A percentile compares a stretch with the other conserved stretches of the same genome.
phyloP scores from a whole-genome alignment of 2,797 vertebrate genomes.

The Gymnodraco acuticeps region DNA sequence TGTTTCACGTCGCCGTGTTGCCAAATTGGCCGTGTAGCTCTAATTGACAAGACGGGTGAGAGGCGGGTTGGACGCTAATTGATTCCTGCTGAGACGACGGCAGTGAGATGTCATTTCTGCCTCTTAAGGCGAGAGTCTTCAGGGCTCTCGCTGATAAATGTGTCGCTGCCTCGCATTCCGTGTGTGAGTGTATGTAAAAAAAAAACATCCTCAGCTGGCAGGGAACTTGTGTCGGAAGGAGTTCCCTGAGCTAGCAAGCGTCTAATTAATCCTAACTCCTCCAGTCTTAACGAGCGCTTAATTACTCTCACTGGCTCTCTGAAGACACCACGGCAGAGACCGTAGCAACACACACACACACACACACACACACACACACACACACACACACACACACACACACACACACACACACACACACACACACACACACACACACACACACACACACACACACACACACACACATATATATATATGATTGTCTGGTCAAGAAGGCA shows the following conservation, averaged over 20 bases:
- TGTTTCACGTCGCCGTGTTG: slow-evolving; percentile 14
- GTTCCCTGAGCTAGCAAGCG: slow-evolving; percentile 56
- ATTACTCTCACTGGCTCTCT: slow-evolving; percentile 80
- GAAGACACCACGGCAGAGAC: slow-evolving; percentile 66
- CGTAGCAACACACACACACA: slow-evolving; percentile 48
- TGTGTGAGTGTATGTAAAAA: slow-evolving; percentile 19
- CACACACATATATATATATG: too few species aligned
- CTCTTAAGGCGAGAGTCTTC: slow-evolving; percentile 59
- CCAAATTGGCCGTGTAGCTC: slow-evolving; percentile 63
- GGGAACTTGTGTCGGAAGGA: slow-evolving; percentile 41
- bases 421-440: too few species aligned
- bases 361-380: too few species aligned
- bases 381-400: too few species aligned
- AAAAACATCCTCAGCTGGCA: slow-evolving; percentile 38
- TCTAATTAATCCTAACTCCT: slow-evolving; percentile 77
- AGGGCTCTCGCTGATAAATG: slow-evolving; percentile 45
- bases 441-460: too few species aligned
- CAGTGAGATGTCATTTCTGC: slow-evolving; percentile 41
- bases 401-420: too few species aligned
- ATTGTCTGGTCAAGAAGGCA: slow-evolving; percentile 76
- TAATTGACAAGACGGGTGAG: slow-evolving; percentile 61
- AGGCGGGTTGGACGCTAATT: slow-evolving; percentile 64
- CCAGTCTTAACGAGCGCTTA: slow-evolving; percentile 78
- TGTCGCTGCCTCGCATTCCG: slow-evolving; percentile 1
- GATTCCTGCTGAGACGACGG: slow-evolving; percentile 67